Base-by-base conservation (phyloP, 2,888 invertebrate genomes). In the Phyllotreta cruciferae region DNA sequence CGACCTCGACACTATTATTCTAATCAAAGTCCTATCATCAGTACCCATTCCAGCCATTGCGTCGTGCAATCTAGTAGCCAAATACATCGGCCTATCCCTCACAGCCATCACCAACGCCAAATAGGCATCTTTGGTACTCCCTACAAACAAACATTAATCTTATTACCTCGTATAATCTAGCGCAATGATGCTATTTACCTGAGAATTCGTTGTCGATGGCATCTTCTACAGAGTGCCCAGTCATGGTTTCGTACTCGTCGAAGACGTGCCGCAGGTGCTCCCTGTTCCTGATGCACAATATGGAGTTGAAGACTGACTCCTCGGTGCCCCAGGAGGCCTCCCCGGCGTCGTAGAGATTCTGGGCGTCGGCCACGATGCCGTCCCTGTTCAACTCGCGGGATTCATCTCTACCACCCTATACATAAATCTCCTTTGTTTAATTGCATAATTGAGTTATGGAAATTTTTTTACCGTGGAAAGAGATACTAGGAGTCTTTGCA, bases 31-130 rank as follows among this genome's bases (percentile, higher is more conserved):
- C 52, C 87, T 85, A 79, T 96, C 96, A 76, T 93, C 91, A 7
- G 96, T 96, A 65, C 96, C 96, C 64, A 92, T 82, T 5, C 96
- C 94, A 78, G 91, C 90, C 93, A 96, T 93, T 55, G 92, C 89
- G 76, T 92, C 90, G 81, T 94, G 88, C 54, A 96, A 84, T 54
- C 91, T 87, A 74, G 92, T 90, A 0, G 94, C 95, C 81, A 94
- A 93, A 84, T 90, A 96, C 54, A 87, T 85, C 1, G 90, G 85
- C 80, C 90, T 88, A 80, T 93, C 90, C 75, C 88, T 88, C 0
- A 92, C 73, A 58, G 74, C 73, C 36, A 88, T 89, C 64, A 91
- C 90, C 64, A 94, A 89, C 66, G 93, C 90, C 68, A 92, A 80
- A 38, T 94, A 83, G 11, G 91, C 92, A 74, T 90, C 88, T 82